Percentiles rank a stretch among this genome's conserved stretches.
These are phyloP conservation scores for Abscondita cerata DNA, from an alignment of 2,888 invertebrate genomes.

Conservation along the genomic window DNA sequence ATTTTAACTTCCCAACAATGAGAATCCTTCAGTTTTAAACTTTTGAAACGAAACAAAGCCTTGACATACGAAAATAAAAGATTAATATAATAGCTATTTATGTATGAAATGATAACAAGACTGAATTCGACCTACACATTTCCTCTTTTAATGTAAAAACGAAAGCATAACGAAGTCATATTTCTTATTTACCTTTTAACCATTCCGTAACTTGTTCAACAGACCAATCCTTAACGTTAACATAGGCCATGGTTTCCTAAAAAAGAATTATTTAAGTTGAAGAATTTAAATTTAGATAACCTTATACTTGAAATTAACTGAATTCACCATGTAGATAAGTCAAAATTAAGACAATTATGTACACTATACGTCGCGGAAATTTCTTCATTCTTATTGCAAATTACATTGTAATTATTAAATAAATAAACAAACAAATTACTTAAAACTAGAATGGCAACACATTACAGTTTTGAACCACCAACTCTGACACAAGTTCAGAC, in stretches of 20 bases:
- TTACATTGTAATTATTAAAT: too few relatives aligned
- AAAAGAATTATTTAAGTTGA: slow-evolving; percentile 10
- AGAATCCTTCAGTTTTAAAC: too few relatives aligned
- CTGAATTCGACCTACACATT: slow-evolving; percentile 8
- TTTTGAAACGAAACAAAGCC: not conserved
- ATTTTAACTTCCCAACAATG: too few relatives aligned
- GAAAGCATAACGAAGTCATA: too few relatives aligned
- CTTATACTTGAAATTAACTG: not conserved
- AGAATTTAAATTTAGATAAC: slow-evolving; percentile 11
- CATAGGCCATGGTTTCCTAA: slow-evolving; percentile 71
- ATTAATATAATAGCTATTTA: not conserved
- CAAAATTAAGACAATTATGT: not conserved
- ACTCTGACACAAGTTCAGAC: too few relatives aligned
- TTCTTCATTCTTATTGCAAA: too few relatives aligned
- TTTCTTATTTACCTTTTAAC: slow-evolving; percentile 85
- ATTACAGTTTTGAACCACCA: too few relatives aligned
- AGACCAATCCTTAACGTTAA: slow-evolving; percentile 88
- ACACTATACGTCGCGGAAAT: too few relatives aligned
- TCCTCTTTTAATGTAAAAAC: slow-evolving; percentile 8
- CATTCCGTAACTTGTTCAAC: slow-evolving; percentile 90
- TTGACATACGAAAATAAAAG: not conserved
- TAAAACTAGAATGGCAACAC: too few relatives aligned
- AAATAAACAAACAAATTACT: too few relatives aligned
- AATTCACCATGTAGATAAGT: too few relatives aligned
- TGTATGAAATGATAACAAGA: slow-evolving; percentile 1